Base-by-base conservation (phyloP, 2,888 invertebrate species). In the Erebia ligea region DNA sequence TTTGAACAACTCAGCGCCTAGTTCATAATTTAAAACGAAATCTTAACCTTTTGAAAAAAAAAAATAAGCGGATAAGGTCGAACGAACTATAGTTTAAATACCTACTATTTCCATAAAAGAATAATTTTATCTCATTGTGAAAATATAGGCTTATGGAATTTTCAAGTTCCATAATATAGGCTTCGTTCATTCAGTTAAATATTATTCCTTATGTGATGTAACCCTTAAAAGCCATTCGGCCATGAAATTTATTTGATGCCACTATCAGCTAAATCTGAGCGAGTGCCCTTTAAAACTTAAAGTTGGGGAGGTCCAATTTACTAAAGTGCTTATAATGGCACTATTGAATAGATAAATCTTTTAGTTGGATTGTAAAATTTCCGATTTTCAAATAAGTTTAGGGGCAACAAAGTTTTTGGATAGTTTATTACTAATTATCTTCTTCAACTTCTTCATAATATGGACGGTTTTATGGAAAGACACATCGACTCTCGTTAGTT, bases 331-430 rank as follows among this genome's bases (percentile, higher is more conserved):
- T 48, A 48, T 62, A 48, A 62, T 48, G 62, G 21, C 15, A 15
- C 50, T 63, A 40, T 57, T 64, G 48, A 34, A 64, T 19, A 17
- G 52, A 59, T 69, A 17, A 58, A 59, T 69, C 15, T 67, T 62
- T 70, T 66, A 61, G 62, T 45, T 48, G 48, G 48, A 15, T 48
- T 45, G 48, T 48, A 15, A 48, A 48, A 61, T 61, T 10, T 6
- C 5, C 19, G 11, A 62, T 48, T 62, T 59, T 42, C 17, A 59
- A 59, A 17, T 57, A 25, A 57, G 13, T 57, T 25, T 21, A 54
- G 19, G 57, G 57, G n/a, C 34, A 15, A 34, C n/a, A 8, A 34
- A 34, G n/a, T 34, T 58, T 11, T 9, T 6, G 15, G 13, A 57
- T 21, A n/a, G n/a, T 54, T 54, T 19, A 10, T 54, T n/a, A n/a